Conservation (phyloP, 2,888 invertebrate genomes). For the Nasonia oneida region DNA sequence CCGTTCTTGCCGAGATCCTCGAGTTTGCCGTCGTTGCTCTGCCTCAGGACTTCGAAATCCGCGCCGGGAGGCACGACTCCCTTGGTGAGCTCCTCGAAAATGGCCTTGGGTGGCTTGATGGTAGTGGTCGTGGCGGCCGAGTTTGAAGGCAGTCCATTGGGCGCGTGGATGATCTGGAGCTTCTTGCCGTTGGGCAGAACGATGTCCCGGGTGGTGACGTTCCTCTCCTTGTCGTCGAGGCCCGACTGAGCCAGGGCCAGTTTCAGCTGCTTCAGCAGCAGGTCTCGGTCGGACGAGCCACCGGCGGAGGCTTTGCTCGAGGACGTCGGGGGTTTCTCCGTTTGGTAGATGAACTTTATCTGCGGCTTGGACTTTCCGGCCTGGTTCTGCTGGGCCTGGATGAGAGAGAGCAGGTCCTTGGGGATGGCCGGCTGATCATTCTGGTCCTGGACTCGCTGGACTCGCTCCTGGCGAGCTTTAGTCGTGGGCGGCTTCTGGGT, state of each 20-base stretch:
- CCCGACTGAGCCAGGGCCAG: constrained; percentile 86
- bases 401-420: constrained; percentile 70
- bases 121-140: constrained; percentile 79
- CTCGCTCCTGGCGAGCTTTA: constrained; percentile 65
- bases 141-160: constrained; percentile 70
- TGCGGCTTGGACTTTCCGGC: constrained; percentile 72
- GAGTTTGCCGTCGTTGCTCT: constrained; percentile 86
- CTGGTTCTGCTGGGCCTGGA: constrained; percentile 69
- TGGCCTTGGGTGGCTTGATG: constrained; percentile 83
- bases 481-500: constrained; percentile 64
- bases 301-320: constrained; percentile 64
- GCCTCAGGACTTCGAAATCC: constrained; percentile 90
- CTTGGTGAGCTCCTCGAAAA: constrained; percentile 89
- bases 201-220: constrained; percentile 87
- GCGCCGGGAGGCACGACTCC: constrained; percentile 89
- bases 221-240: constrained; percentile 84
- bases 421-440: constrained; percentile 64
- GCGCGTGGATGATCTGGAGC: constrained; percentile 81
- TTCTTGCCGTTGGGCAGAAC: constrained; percentile 88
- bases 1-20: constrained; percentile 85
- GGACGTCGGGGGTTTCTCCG: constrained; percentile 70
- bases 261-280: constrained; percentile 87
- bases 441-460: constrained; percentile 64
- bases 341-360: constrained; percentile 81
- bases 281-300: constrained; percentile 82